Conservation (phyloP, 64 coral and sea anemone species). For the Actinia equina region DNA sequence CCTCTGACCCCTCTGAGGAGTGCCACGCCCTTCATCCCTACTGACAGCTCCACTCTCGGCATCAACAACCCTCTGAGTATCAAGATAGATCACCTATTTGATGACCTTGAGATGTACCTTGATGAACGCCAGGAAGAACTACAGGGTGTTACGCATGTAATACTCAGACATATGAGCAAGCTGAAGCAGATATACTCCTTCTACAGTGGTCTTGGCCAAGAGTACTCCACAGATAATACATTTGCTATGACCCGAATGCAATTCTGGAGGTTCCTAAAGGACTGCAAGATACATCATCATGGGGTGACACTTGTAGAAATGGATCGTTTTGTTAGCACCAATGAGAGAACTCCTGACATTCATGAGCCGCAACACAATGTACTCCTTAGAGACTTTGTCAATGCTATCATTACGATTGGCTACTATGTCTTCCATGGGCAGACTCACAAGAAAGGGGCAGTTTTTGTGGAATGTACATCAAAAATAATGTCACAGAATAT, state of each 20-base stretch:
- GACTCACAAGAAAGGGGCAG: neutral
- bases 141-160: constrained; percentile 60
- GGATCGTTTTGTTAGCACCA: constrained; percentile 47
- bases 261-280: constrained; percentile 94
- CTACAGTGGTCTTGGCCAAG: constrained; percentile 73
- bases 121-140: constrained; percentile 70
- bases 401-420: constrained; percentile 80
- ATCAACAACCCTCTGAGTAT: constrained; percentile 71
- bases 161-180: constrained; percentile 82
- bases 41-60: constrained; percentile 28
- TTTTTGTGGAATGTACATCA: constrained; percentile 87
- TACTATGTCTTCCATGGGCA: constrained; percentile 63
- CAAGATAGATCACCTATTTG: constrained; percentile 65
- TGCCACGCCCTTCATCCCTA: constrained; percentile 56
- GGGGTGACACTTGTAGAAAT: constrained; percentile 66
- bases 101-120: constrained; percentile 68
- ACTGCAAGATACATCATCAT: constrained; percentile 79
- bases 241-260: constrained; percentile 90
- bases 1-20: constrained; percentile 52
- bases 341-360: constrained; percentile 37
- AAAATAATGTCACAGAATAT: constrained; percentile 83
- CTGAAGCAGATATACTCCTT: constrained; percentile 86
- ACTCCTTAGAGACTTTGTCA: constrained; percentile 81
- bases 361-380: constrained; percentile 82
- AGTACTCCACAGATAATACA: constrained; percentile 83